Conservation (phyloP, 2,113 vertebrate genomes). For the Salvelinus sp. region DNA sequence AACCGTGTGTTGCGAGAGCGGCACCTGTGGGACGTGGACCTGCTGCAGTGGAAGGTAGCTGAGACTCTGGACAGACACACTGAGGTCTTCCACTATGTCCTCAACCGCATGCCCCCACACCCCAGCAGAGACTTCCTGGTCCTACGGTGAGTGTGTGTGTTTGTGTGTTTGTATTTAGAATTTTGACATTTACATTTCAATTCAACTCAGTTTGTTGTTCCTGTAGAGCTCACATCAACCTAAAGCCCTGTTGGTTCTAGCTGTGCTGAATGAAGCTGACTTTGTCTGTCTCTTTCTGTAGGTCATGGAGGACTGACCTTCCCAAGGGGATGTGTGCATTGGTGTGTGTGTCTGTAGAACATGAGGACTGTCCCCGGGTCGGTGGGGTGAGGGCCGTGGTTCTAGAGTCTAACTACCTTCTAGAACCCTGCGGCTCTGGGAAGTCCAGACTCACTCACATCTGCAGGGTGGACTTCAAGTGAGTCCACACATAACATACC, state of each 20-base stretch:
- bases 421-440: conserved; percentile 95
- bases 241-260: too few relatives aligned
- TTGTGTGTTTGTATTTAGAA: not conserved
- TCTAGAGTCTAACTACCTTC: conserved; percentile 89
- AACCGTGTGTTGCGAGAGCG: conserved; percentile 93
- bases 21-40: conserved; percentile 95
- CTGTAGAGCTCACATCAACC: too few relatives aligned
- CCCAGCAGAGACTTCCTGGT: conserved; percentile 90
- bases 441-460: conserved; percentile 94
- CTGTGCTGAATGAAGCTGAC: too few relatives aligned
- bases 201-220: too few relatives aligned
- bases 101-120: conserved; percentile 94
- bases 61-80: conserved; percentile 91
- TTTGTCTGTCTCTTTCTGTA: conserved; percentile 46
- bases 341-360: conserved; percentile 88
- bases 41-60: conserved; percentile 94
- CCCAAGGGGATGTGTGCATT: conserved; percentile 90
- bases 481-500: conserved; percentile 57
- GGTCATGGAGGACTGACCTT: conserved; percentile 93
- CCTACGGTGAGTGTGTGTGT: conserved; percentile 81
- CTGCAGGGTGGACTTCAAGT: conserved; percentile 94
- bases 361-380: conserved; percentile 81
- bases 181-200: too few relatives aligned
- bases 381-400: conserved; percentile 85
- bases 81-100: conserved; percentile 90